phyloP scores from a whole-genome alignment of 2,113 vertebrate genomes.

The Martes martes region DNA sequence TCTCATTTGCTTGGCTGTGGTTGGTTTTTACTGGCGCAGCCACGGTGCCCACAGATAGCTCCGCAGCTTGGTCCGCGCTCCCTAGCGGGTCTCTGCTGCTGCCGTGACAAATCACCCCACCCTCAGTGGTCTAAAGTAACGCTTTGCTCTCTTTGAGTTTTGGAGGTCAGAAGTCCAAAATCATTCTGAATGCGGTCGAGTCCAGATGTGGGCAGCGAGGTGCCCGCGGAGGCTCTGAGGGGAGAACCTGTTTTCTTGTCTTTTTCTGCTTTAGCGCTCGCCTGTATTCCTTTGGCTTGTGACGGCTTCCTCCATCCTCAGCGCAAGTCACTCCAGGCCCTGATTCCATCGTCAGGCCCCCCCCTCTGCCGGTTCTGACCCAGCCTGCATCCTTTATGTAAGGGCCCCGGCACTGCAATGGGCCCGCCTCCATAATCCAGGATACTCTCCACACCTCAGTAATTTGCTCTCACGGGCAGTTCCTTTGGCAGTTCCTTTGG shows the following conservation, averaged over 20 bases:
- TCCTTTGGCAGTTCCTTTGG: not conserved
- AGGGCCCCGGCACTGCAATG: not conserved
- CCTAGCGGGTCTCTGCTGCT: not conserved
- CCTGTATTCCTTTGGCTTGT: not conserved
- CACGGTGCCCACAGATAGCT: not conserved
- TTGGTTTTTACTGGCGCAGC: not conserved
- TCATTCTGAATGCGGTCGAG: not conserved
- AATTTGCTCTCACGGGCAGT: not conserved
- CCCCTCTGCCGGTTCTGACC: not conserved
- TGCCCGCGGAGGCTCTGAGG: not conserved
- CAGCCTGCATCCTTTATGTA: not conserved
- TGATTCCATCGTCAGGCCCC: not conserved
- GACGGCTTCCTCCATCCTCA: too few relatives aligned
- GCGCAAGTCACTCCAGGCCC: not conserved
- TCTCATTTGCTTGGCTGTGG: not conserved
- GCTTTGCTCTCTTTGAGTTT: not conserved
- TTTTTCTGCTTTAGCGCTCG: not conserved
- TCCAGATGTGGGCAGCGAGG: not conserved
- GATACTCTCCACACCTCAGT: not conserved
- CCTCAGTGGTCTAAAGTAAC: not conserved
- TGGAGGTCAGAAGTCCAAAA: not conserved
- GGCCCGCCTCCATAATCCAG: too few relatives aligned
- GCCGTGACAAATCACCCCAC: not conserved
- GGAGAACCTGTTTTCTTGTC: not conserved
- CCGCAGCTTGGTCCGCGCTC: fast-evolving